phyloP scores from a whole-genome alignment of 1,140 invertebrate species.

The Popillia japonica region DNA sequence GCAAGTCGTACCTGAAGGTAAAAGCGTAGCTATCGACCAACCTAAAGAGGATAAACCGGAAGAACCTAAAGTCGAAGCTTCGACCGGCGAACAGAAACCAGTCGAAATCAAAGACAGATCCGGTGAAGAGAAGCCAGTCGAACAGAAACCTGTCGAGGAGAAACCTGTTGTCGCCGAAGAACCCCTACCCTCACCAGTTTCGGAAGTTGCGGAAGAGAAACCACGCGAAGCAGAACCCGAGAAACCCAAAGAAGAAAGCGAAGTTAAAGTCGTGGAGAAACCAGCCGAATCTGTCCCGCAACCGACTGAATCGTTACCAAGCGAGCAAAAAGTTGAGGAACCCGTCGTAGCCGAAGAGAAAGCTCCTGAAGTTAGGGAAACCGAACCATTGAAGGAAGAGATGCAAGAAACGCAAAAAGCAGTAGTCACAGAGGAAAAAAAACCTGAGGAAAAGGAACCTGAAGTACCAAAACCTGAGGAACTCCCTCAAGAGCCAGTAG shows the following conservation, averaged over 20 bases:
- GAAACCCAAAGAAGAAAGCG: background rate
- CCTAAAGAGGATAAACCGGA: constrained; percentile 39
- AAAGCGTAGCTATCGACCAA: constrained; percentile 33
- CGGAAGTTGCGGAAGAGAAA: constrained; percentile 38
- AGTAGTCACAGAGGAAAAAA: constrained; percentile 45
- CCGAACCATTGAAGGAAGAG: background rate
- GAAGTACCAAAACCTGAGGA: constrained; percentile 37
- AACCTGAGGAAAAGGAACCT: constrained; percentile 44
- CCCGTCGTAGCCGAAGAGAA: constrained; percentile 50
- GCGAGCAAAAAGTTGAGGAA: constrained; percentile 53
- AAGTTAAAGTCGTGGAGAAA: constrained; percentile 15
- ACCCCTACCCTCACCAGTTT: constrained; percentile 37
- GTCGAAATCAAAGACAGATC: constrained; percentile 16
- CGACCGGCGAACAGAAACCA: constrained; percentile 32
- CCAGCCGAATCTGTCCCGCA: background rate
- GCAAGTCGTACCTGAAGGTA: background rate
- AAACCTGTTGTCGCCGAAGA: constrained; percentile 16
- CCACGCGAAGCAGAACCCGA: constrained; percentile 49
- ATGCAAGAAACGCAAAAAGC: constrained; percentile 35
- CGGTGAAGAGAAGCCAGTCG: background rate
- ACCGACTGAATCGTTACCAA: constrained; percentile 42
- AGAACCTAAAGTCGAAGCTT: constrained; percentile 42
- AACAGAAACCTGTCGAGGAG: constrained; percentile 36
- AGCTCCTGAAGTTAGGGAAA: constrained; percentile 49
- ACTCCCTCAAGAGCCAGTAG: constrained; percentile 14